Conservation (phyloP, 2,888 invertebrate species). For the Diaprepes abbreviatus region DNA sequence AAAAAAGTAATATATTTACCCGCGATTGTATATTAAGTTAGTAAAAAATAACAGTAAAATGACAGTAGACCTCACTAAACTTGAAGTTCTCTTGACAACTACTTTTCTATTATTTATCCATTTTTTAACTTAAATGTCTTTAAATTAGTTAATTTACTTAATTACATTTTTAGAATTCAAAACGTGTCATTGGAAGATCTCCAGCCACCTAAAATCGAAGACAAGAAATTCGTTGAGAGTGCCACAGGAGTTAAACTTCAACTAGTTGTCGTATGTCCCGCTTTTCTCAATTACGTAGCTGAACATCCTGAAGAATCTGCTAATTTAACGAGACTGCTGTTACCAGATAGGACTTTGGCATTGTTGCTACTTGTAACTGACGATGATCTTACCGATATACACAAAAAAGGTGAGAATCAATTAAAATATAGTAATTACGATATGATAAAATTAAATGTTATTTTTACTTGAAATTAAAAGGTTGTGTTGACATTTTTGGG, state of each 20-base stretch:
- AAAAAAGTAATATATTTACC: too few species aligned
- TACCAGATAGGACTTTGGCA: slow-evolving; percentile 81
- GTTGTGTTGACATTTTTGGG: too few species aligned
- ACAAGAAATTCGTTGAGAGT: slow-evolving; percentile 71
- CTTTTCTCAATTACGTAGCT: slow-evolving; percentile 75
- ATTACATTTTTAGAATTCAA: slow-evolving; percentile 78
- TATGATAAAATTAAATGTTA: too few species aligned
- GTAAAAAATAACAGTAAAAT: too few species aligned
- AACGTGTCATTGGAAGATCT: slow-evolving; percentile 82
- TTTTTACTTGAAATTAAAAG: too few species aligned
- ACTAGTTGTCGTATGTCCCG: slow-evolving; percentile 85
- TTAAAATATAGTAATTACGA: too few species aligned
- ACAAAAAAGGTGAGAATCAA: slow-evolving; percentile 77
- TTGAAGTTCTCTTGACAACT: too few species aligned
- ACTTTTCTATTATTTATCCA: too few species aligned
- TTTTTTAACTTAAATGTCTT: too few species aligned
- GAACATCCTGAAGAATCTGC: slow-evolving; percentile 71
- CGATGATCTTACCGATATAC: slow-evolving; percentile 77
- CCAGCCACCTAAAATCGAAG: slow-evolving; percentile 63
- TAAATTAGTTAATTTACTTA: too few species aligned
- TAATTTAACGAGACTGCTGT: slow-evolving; percentile 73
- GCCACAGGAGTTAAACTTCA: slow-evolving; percentile 80
- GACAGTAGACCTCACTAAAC: too few species aligned
- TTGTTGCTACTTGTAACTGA: slow-evolving; percentile 87
- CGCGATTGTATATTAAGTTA: too few species aligned